Evolutionary conservation across 2,797 vertebrate genomes (phyloP).

Genomic region (Neostethus bicornis): DNA sequence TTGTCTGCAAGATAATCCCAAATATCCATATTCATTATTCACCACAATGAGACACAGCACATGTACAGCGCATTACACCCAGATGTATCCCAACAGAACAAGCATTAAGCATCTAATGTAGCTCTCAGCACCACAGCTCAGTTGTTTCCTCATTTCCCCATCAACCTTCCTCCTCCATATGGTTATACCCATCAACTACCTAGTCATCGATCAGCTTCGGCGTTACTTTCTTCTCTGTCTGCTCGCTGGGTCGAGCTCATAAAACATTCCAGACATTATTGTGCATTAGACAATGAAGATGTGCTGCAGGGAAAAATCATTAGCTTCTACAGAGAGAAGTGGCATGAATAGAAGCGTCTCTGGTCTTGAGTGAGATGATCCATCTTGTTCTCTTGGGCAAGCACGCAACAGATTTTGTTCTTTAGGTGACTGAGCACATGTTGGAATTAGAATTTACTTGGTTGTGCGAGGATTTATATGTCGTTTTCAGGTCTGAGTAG

Average conservation of each 20-base stretch:
- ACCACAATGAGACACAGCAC: constrained; percentile 20
- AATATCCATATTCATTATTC: constrained; percentile 37
- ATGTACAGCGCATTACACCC: constrained; percentile 34
- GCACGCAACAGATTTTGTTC: constrained; percentile 43
- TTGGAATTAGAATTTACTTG: constrained; percentile 23
- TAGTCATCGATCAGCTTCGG: constrained; percentile 64
- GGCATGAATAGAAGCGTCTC: constrained; percentile 66
- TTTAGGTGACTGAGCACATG: constrained; percentile 47
- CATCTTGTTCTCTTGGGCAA: constrained; percentile 55
- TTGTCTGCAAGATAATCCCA: constrained; percentile 5
- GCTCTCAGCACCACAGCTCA: constrained; percentile 34
- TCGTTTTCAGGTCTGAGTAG: constrained; percentile 16
- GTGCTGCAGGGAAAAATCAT: constrained; percentile 66
- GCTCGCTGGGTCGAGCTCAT: constrained; percentile 62
- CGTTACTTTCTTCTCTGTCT: constrained; percentile 67
- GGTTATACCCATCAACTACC: constrained; percentile 65
- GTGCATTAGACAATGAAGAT: constrained; percentile 75
- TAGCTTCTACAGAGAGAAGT: constrained; percentile 60
- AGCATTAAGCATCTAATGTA: constrained; percentile 46
- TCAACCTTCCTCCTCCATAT: constrained; percentile 62
- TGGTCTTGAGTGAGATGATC: constrained; percentile 58
- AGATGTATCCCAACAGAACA: constrained; percentile 38
- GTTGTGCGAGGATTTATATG: constrained; percentile 37
- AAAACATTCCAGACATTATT: constrained; percentile 71
- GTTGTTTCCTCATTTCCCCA: constrained; percentile 39